phyloP scores from a whole-genome alignment of 1,140 invertebrate genomes.

The Agrilus planipennis region DNA sequence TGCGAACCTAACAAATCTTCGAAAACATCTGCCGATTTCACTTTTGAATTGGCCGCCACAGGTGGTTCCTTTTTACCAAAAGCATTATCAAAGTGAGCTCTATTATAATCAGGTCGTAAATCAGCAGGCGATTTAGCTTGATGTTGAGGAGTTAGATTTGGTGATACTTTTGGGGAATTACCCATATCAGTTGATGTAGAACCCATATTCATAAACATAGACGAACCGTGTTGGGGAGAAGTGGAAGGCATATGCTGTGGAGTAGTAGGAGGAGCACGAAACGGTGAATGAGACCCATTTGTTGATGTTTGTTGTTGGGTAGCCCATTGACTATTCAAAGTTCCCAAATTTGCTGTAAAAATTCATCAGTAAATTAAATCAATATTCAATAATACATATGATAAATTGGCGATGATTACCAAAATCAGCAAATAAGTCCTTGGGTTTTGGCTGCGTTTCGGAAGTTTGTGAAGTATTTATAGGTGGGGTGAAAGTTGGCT shows the following conservation, averaged over 20 bases:
- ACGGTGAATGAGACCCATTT: constrained; percentile 15
- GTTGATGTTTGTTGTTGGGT: constrained; percentile 7
- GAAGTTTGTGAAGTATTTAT: constrained; percentile 3
- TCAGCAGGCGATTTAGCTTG: constrained; percentile 22
- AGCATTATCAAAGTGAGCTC: constrained; percentile 53
- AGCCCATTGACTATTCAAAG: no score
- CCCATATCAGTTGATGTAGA: no score
- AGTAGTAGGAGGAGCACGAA: constrained; percentile 24
- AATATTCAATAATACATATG: no score
- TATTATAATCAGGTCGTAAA: constrained; percentile 43
- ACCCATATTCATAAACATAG: no score
- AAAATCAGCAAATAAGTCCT: constrained; percentile 45
- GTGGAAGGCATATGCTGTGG: constrained; percentile 32
- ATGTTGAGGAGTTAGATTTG: constrained; percentile 34
- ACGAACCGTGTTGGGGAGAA: constrained; percentile 31
- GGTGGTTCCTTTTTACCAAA: constrained; percentile 30
- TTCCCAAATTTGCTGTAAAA: no score
- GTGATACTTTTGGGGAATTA: no score
- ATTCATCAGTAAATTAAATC: no score
- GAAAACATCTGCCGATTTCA: constrained; percentile 63
- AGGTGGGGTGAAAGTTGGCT: constrained; percentile 5
- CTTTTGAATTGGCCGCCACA: constrained; percentile 22
- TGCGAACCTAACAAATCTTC: constrained; percentile 82
- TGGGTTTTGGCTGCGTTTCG: constrained; percentile 20
- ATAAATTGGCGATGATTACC: no score